A percentile compares a stretch with the other conserved stretches of the same genome.
Evolutionary conservation across 2,113 vertebrate species (phyloP).

Genomic region (Neogobius melanostomus): DNA sequence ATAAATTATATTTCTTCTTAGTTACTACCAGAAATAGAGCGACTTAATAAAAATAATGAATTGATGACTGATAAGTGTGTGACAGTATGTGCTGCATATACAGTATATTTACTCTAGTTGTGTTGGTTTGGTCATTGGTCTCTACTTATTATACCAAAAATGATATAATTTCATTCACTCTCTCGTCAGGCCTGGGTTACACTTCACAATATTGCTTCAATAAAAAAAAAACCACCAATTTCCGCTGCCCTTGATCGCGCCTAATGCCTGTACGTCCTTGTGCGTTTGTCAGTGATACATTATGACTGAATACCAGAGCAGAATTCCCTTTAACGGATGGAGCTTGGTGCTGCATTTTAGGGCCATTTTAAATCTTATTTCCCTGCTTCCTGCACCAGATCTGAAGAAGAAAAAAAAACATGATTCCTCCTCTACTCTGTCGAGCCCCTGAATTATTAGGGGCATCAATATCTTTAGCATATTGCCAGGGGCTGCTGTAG

Average conservation of each 20-base stretch:
- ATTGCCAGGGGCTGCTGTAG: slow-evolving; percentile 90
- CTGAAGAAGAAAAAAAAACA: slow-evolving; percentile 42
- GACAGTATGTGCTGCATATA: too few species aligned
- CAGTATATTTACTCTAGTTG: too few species aligned
- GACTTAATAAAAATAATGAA: too few species aligned
- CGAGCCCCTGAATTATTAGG: slow-evolving; percentile 92
- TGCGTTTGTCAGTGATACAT: slow-evolving; percentile 52
- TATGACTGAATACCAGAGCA: slow-evolving; percentile 42
- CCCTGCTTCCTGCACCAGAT: slow-evolving; percentile 61
- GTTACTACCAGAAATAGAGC: too few species aligned
- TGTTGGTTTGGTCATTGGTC: too few species aligned
- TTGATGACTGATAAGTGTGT: too few species aligned
- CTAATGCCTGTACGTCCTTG: slow-evolving; percentile 36
- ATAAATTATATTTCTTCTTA: too few species aligned
- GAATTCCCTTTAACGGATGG: slow-evolving; percentile 55
- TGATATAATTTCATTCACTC: neutral
- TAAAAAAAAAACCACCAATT: slow-evolving; percentile 20
- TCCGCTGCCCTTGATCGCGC: slow-evolving; percentile 30
- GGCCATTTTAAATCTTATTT: slow-evolving; percentile 70
- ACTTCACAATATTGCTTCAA: slow-evolving; percentile 25
- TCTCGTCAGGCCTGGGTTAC: neutral
- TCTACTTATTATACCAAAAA: neutral
- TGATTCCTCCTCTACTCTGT: slow-evolving; percentile 60
- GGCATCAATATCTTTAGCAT: slow-evolving; percentile 96
- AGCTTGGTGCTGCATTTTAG: slow-evolving; percentile 51